phyloP scores from a whole-genome alignment of 2,113 vertebrate species.

The Coregonus clupeaformis region DNA sequence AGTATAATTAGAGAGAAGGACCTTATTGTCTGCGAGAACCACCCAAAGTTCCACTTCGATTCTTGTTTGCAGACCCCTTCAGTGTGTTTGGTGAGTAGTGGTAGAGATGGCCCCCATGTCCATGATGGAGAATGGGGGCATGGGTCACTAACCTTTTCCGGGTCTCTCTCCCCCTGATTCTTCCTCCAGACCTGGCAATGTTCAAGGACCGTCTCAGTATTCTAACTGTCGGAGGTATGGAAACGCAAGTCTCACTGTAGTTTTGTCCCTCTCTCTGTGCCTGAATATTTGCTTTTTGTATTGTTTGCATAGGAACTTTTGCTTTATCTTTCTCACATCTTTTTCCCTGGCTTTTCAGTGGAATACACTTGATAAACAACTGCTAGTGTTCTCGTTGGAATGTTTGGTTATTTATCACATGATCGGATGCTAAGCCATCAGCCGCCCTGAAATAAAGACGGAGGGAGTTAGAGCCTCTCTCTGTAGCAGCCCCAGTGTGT shows the following conservation, averaged over 20 bases:
- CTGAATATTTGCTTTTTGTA: not conserved
- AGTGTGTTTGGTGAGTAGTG: too few relatives aligned
- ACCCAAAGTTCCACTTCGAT: too few relatives aligned
- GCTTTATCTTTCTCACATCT: not conserved
- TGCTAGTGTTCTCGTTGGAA: too few relatives aligned
- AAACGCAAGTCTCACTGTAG: slow-evolving; percentile 29
- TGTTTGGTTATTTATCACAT: too few relatives aligned
- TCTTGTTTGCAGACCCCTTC: too few relatives aligned
- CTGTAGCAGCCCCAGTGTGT: not conserved
- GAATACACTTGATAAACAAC: not conserved
- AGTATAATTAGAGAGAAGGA: too few relatives aligned
- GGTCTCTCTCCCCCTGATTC: slow-evolving; percentile 63
- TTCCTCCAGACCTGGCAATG: slow-evolving; percentile 84
- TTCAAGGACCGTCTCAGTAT: slow-evolving; percentile 93
- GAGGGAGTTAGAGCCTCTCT: too few relatives aligned
- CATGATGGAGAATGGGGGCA: too few relatives aligned
- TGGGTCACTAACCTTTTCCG: slow-evolving; percentile 57
- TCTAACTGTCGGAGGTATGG: slow-evolving; percentile 97
- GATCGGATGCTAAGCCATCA: too few relatives aligned
- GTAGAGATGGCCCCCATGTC: too few relatives aligned
- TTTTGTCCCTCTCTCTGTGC: slow-evolving; percentile 9
- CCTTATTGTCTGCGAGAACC: too few relatives aligned
- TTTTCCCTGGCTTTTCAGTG: not conserved
- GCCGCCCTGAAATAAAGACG: too few relatives aligned
- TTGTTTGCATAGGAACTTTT: not conserved